Evolutionary conservation across 2,797 vertebrate genomes (phyloP), one percentile per base, ranked within the genome.

Genomic region (Myripristis murdjan): DNA sequence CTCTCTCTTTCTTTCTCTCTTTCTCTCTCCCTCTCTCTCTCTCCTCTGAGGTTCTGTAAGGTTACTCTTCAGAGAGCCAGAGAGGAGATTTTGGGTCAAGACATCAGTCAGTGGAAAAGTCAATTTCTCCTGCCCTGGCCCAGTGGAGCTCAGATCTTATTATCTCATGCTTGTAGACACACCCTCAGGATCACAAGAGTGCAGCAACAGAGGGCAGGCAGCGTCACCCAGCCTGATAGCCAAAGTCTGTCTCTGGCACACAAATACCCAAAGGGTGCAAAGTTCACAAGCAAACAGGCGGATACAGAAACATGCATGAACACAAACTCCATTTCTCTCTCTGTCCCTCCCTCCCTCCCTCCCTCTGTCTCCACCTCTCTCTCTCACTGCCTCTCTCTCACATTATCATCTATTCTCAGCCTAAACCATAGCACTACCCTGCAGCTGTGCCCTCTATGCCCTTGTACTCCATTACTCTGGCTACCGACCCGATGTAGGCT

Each of bases 101-200:
- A 49, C 74, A 77, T 46, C 56, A 59, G 37, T 79, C 70, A 62
- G 62, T 9, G 20, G 56, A 51, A 31, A 71, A 78, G 81, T 79
- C 52, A 8, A 55, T 73, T 72, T 77, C 49, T 70, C 59, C 7
- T 48, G 72, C 49, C 61, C 8, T 20, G 66, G 57, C 62, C 60
- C 75, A 64, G 66, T 37, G 4, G 57, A 73, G 66, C 79, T 83
- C 79, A 62, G 64, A 65, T 79, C 65, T 77, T 71, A 64, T 86
- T 84, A 85, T 83, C 63, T 49, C 35, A 39, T 77, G 78, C 70
- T 80, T 9, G 62, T 74, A 43, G 82, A 83, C 77, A 44, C 54
- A 62, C 65, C 74, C 78, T 0, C 35, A 46, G 56, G 78, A 68
- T 47, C 72, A 20, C 59, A 20, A 75, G 79, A 67, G 54, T 58